Base-by-base conservation (phyloP, 2,797 vertebrate genomes). In the Sebastes elongatus region DNA sequence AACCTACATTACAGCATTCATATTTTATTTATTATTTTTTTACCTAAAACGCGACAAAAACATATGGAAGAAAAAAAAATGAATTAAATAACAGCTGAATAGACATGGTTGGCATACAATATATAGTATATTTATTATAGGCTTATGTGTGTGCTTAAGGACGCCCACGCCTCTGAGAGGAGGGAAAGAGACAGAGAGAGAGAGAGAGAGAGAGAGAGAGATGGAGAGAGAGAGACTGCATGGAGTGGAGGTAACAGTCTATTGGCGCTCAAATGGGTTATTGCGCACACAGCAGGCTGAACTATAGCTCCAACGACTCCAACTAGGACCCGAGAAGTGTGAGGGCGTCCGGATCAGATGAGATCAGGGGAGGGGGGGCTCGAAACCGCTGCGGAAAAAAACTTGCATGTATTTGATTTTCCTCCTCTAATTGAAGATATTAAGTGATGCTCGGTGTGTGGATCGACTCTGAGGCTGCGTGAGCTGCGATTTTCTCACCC, bases 261-360 rank as follows among this genome's bases (percentile, higher is more conserved):
- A 20, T 71, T 86, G 76, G 83, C 89, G 91, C 92, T 87, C 90
- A 77, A 80, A 91, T 49, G 74, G 83, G 84, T 89, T 91, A 92
- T 90, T 89, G 93, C 88, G 90, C 90, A 88, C 89, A 86, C 76
- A 83, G 91, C 80, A n/a, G 86, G 76, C 85, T 84, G 77, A 84
- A 92, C 67, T 85, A 74, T 18, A 85, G 80, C 83, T 42, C 38
- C 38, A 20, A 79, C 59, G 69, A 35, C 88, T 91, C 73, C 83
- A 86, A 91, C 71, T 90, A 52, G 57, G 74, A 83, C 67, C 77
- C 75, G 9, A 20, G 18, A 80, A 86, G 89, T 81, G 89, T 78
- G 75, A 72, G 80, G 33, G 60, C 62, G 70, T 85, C 81, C 49
- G 49, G 49, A 53, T 53, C 49, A 22, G 49, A 22, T 22, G 20